Evolutionary conservation across 2,888 invertebrate genomes (phyloP).

Genomic region (Lithosia quadra): DNA sequence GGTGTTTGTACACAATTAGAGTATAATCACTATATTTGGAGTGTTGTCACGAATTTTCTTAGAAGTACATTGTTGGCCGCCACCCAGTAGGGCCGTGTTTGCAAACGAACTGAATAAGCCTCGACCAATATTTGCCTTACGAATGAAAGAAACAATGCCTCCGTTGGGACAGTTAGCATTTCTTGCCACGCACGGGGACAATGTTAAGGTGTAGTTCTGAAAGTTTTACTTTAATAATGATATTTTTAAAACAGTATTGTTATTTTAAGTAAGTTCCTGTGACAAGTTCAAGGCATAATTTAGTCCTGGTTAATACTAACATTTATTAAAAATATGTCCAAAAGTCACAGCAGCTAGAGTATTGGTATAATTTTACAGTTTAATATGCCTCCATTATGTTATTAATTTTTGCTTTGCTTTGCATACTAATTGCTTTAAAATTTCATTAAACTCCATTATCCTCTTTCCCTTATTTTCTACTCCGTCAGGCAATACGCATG

Average conservation of each 20-base stretch:
- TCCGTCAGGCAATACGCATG: no score
- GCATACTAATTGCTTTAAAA: no score
- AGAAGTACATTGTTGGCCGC: conserved; percentile 79
- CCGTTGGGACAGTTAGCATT: conserved; percentile 80
- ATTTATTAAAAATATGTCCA: no score
- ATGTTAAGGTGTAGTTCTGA: conserved; percentile 59
- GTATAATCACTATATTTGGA: conserved; percentile 83
- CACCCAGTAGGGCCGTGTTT: conserved; percentile 83
- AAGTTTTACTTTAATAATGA: neutral
- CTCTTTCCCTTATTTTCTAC: no score
- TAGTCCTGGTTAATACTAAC: no score
- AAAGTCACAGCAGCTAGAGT: no score
- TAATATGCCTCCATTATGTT: no score
- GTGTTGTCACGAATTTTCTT: conserved; percentile 83
- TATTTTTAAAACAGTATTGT: neutral
- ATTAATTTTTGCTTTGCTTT: no score
- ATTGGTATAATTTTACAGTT: no score
- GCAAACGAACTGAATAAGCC: conserved; percentile 81
- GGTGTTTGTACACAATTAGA: conserved; percentile 82
- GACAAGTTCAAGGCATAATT: neutral
- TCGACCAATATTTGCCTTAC: conserved; percentile 83
- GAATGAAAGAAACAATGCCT: conserved; percentile 84
- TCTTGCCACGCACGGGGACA: conserved; percentile 70
- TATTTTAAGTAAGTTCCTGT: neutral
- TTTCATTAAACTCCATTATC: no score